A percentile compares a stretch with the other conserved stretches of the same genome.
phyloP scores from a whole-genome alignment of 2,888 invertebrate genomes.

The Pseudeuparius sepicola region DNA sequence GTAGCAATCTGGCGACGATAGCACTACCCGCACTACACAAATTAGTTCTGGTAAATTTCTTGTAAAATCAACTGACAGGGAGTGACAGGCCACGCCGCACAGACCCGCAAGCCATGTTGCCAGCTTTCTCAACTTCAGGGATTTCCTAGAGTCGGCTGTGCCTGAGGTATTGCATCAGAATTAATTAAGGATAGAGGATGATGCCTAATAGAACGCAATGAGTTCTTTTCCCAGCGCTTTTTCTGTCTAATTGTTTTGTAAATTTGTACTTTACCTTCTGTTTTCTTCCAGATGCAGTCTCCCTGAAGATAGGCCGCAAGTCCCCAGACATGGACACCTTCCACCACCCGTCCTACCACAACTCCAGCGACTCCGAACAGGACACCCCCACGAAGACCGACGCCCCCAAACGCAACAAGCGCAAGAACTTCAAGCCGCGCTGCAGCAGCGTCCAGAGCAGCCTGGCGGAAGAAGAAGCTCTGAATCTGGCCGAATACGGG shows the following conservation, averaged over 20 bases:
- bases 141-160: too few relatives aligned
- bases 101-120: too few relatives aligned
- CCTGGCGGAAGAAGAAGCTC: constrained; percentile 24
- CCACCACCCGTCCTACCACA: constrained; percentile 34
- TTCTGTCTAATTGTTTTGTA: not conserved
- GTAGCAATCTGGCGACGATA: too few relatives aligned
- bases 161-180: too few relatives aligned
- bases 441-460: constrained; percentile 46
- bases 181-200: too few relatives aligned
- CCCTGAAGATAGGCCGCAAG: constrained; percentile 33
- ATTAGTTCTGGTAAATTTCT: too few relatives aligned
- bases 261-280: too few relatives aligned
- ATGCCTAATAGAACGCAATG: too few relatives aligned
- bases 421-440: constrained; percentile 70
- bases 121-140: too few relatives aligned
- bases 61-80: too few relatives aligned
- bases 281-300: constrained; percentile 33
- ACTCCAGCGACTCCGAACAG: constrained; percentile 45
- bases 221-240: constrained; percentile 1
- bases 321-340: constrained; percentile 31
- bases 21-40: too few relatives aligned
- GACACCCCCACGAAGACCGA: constrained; percentile 39
- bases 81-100: too few relatives aligned
- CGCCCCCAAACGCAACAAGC: constrained; percentile 59
- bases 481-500: constrained; percentile 25